phyloP scores from a whole-genome alignment of 2,888 invertebrate species.

The Protonemura montana region DNA sequence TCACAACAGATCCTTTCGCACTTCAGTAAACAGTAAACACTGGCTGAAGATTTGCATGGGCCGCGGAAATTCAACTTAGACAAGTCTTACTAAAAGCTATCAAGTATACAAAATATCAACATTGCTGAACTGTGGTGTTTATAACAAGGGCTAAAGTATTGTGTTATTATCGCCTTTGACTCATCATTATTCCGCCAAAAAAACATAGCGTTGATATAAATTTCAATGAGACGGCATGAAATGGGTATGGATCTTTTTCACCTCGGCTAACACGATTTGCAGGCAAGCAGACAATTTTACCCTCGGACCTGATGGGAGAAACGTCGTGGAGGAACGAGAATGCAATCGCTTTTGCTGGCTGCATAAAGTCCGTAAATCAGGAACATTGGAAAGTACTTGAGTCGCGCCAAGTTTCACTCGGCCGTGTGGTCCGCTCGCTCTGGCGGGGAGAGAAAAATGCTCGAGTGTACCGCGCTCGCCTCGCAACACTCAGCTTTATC shows the following conservation, averaged over 20 bases:
- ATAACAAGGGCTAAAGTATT: too few species aligned
- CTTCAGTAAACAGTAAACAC: neutral
- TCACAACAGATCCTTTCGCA: neutral
- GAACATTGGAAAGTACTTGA: neutral
- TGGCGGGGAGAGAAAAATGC: neutral
- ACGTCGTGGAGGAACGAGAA: neutral
- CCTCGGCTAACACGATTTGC: neutral
- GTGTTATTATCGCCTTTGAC: neutral
- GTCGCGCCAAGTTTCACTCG: neutral
- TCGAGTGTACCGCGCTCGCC: neutral
- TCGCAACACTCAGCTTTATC: neutral
- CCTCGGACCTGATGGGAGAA: neutral
- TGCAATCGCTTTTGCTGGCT: neutral
- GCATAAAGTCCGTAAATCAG: neutral
- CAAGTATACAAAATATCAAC: neutral
- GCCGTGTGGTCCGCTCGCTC: too few species aligned
- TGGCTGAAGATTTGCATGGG: neutral
- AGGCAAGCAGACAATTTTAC: neutral
- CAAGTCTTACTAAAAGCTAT: neutral
- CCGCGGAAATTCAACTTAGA: neutral
- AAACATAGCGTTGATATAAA: neutral
- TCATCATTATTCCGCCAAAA: neutral
- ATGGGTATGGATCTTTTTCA: neutral
- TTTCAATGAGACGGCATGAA: neutral
- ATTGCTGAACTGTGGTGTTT: too few species aligned